Evolutionary conservation across 2,797 vertebrate species (phyloP), one percentile per base, ranked within the genome.

Genomic region (Scleropages formosus): DNA sequence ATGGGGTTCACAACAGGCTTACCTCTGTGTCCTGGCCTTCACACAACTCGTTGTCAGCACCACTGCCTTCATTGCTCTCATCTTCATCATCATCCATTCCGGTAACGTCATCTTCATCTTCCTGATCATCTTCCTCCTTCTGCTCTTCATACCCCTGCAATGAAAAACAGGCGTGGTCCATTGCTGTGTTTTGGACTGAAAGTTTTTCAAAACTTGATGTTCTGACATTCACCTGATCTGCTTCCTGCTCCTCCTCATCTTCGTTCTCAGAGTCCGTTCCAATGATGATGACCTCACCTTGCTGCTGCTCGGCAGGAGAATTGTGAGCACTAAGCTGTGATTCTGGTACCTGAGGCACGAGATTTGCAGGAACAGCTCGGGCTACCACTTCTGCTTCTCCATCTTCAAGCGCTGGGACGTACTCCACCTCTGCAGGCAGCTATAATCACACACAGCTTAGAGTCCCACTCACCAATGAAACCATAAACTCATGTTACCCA

Each of bases 201-300:
- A 39, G 31, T 31, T 39, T 39, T 6, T 39, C 31, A n/a, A 39
- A 39, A 6, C 39, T 39, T 31, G 31, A 39, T 39, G 31, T 39
- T 61, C 20, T 10, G 59, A n/a, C 16, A 61, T 18, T 15, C 24
- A 92, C 92, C 79, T 93, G 92, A 80, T 93, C 91, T 51, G 90
- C 91, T 0, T 89, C 92, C 22, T 84, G 86, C 74, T 94, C 95
- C 80, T 93, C 94, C 80, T 95, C 96, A 6, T 95, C 95, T 0
- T 91, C 92, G 70, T 94, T 96, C 85, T 96, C 95, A 20, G 96
- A 96, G 84, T 98, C 96, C 0, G 95, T 98, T 72, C 96, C 95
- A 26, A 98, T 98, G 63, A 98, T 88, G 58, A 98, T 98, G 73
- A 98, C 91, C 27, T 96, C 94, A 72, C 68, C 44, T 0, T 93